Evolutionary conservation across 2,888 invertebrate genomes (phyloP), one percentile per base, ranked within the genome.

Genomic region (Drosophila merina): DNA sequence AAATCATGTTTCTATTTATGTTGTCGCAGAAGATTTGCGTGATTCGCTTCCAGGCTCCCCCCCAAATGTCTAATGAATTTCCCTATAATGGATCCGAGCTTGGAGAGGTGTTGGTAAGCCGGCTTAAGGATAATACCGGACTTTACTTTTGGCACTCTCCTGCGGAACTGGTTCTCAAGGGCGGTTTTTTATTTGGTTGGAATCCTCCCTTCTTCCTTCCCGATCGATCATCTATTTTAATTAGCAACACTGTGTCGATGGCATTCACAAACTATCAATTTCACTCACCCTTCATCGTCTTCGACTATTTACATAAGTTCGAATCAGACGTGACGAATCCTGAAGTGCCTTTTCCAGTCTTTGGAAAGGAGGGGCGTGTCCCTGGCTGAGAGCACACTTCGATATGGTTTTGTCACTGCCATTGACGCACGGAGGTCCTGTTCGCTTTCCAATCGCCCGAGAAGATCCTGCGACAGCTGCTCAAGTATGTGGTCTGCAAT

Each of bases 1-100:
- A 89, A 90, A 90, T 90, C 88, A 89, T 89, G 90, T 86, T 89
- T 82, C 86, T 90, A 89, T 89, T 90, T 89, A 90, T 90, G 86
- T 90, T 90, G 90, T 87, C 88, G 85, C 81, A 90, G 77, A 79
- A 85, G 89, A 90, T 87, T 89, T 90, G 81, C 78, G 83, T 89
- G 75, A 76, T 56, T 36, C 60, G 12, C 51, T 42, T 33, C 36
- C 8, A 28, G 28, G 1, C 30, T 42, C 30, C 10, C 8, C 9
- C 31, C 28, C 31, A 45, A 38, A 47, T 31, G 31, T 48, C 9
- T 58, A 12, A 47, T 67, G 42, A 62, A 67, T 63, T 62, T 70
- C 54, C 60, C 75, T 59, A 38, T 14, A 63, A 52, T n/a, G 55
- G 36, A 51, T 55, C 71, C 40, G 50, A 49, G 63, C 67, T 63